These are phyloP conservation scores for Ectropis grisescens DNA, from an alignment of 1,140 invertebrate species.

Conservation along the genomic window DNA sequence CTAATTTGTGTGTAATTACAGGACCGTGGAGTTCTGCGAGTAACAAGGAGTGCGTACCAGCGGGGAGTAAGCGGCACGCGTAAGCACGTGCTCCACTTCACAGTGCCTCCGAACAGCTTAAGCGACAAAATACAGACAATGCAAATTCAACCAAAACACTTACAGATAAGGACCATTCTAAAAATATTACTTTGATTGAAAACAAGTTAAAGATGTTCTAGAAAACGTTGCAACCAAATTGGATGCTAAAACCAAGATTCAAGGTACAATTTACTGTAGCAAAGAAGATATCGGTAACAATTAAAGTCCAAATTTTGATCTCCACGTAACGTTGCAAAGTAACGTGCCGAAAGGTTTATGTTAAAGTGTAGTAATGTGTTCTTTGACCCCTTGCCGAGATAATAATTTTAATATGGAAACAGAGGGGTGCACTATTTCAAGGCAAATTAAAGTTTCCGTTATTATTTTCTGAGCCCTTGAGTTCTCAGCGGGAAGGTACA, in stretches of 20 bases:
- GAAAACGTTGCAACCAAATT: conserved; percentile 29
- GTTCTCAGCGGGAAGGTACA: conserved; percentile 23
- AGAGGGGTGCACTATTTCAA: conserved; percentile 49
- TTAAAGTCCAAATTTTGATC: conserved; percentile 28
- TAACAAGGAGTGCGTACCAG: conserved; percentile 64
- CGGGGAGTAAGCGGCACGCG: conserved; percentile 59
- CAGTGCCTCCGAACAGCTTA: conserved; percentile 11
- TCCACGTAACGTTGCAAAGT: conserved; percentile 34
- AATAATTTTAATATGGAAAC: conserved; percentile 59
- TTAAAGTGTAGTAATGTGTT: conserved; percentile 52
- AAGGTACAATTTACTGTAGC: conserved; percentile 28
- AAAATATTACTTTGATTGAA: conserved; percentile 1
- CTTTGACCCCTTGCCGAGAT: conserved; percentile 49
- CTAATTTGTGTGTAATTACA: conserved; percentile 71
- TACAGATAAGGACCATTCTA: conserved; percentile 12
- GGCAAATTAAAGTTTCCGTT: conserved; percentile 54
- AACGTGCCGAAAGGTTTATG: conserved; percentile 47
- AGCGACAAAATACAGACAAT: conserved; percentile 7
- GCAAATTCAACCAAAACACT: conserved; percentile 11
- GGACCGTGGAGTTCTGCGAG: conserved; percentile 57
- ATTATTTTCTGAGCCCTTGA: conserved; percentile 41
- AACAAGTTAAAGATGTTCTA: conserved; percentile 23
- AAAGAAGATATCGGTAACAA: conserved; percentile 12
- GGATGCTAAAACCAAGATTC: conserved; percentile 23
- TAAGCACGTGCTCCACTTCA: conserved; percentile 40